Conservation (phyloP, 23 tunicate genomes). For the Halocynthia aurantium region DNA sequence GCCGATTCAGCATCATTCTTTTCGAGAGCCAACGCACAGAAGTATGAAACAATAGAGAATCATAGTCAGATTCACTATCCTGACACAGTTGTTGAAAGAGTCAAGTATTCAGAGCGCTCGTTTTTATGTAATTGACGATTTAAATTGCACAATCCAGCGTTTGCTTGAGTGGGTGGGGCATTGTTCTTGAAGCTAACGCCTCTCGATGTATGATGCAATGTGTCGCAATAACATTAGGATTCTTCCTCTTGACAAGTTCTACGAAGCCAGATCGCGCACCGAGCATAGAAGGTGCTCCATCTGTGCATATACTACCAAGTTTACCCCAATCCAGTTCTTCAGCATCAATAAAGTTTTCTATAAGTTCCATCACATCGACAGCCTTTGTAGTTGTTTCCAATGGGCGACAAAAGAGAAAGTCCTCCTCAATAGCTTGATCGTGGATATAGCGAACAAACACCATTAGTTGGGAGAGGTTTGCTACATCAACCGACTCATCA, state of each 20-base stretch:
- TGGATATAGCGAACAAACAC: slow-evolving; percentile 41
- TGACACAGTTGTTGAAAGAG: slow-evolving; percentile 31
- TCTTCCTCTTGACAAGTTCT: slow-evolving; percentile 31
- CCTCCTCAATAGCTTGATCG: slow-evolving; percentile 36
- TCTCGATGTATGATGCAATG: slow-evolving; percentile 30
- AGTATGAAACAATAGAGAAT: slow-evolving; percentile 32
- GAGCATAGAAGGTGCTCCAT: slow-evolving; percentile 40
- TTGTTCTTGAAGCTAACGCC: slow-evolving; percentile 36
- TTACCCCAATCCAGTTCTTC: slow-evolving; percentile 35
- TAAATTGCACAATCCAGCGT: slow-evolving; percentile 31
- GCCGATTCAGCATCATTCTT: slow-evolving; percentile 46
- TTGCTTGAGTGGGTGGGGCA: slow-evolving; percentile 38
- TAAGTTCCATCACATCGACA: slow-evolving; percentile 35
- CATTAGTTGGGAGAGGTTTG: slow-evolving; percentile 38
- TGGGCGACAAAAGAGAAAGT: slow-evolving; percentile 49
- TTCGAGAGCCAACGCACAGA: slow-evolving; percentile 58
- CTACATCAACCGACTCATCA: slow-evolving; percentile 45
- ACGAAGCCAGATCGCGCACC: slow-evolving; percentile 36
- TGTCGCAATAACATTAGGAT: slow-evolving; percentile 30
- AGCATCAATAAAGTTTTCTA: slow-evolving; percentile 30
- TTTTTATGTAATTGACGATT: slow-evolving; percentile 24
- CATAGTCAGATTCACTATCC: slow-evolving; percentile 20
- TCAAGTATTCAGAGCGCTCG: slow-evolving; percentile 31
- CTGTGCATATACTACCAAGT: slow-evolving; percentile 34
- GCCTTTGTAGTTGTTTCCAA: slow-evolving; percentile 57